Evolutionary conservation across 1,140 invertebrate species (phyloP).

Genomic region (Alviniconcha marisindica): DNA sequence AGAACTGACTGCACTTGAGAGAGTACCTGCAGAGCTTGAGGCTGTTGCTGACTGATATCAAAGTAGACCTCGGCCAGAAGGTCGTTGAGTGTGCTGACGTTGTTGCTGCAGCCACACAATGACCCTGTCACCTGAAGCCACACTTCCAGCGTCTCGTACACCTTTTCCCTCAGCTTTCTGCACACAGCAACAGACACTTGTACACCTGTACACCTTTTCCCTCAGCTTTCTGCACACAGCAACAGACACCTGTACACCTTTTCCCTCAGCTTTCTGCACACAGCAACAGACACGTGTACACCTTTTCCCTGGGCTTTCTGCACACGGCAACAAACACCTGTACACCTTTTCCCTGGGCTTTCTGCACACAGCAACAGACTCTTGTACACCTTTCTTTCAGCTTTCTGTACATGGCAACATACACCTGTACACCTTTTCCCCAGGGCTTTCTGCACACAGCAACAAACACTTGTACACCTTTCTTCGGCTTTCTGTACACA

Average conservation of each 20-base stretch:
- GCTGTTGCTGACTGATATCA: background rate
- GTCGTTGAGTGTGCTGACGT: background rate
- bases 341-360: background rate
- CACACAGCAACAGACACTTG: background rate
- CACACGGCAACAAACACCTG: no score
- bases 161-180: background rate
- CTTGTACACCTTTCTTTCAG: no score
- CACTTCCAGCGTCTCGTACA: background rate
- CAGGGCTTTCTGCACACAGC: no score
- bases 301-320: no score
- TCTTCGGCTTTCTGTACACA: background rate
- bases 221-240: no score
- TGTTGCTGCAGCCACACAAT: no score
- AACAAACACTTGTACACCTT: constrained; percentile 5
- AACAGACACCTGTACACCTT: background rate
- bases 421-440: no score
- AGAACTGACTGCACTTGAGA: no score
- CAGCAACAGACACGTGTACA: no score
- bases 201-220: background rate
- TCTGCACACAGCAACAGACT: no score
- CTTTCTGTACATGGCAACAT: no score
- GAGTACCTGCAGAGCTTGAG: background rate
- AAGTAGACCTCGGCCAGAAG: background rate
- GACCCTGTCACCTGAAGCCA: background rate
- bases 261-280: background rate